These are phyloP conservation scores for Rhopalosiphum padi DNA, from an alignment of 1,140 invertebrate species.

Conservation along the genomic window DNA sequence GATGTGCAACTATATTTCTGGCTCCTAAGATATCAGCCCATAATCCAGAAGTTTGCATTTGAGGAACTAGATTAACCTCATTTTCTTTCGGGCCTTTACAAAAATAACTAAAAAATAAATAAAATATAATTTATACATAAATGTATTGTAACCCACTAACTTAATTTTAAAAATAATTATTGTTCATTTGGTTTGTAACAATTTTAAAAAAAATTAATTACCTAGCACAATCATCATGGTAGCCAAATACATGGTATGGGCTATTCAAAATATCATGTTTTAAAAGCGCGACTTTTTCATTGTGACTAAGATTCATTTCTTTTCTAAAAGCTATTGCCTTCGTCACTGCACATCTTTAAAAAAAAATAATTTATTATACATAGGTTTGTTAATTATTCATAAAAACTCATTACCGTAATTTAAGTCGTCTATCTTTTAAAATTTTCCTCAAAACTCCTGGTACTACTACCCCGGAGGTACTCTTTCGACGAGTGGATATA, in stretches of 20 bases:
- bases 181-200: not conserved
- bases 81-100: too few species aligned
- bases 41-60: too few species aligned
- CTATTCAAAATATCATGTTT: constrained; percentile 13
- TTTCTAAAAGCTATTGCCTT: not conserved
- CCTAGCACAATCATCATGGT: not conserved
- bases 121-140: not conserved
- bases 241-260: not conserved
- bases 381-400: not conserved
- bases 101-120: too few species aligned
- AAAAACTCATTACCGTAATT: not conserved
- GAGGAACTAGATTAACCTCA: too few species aligned
- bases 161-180: not conserved
- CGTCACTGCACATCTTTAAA: not conserved
- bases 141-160: not conserved
- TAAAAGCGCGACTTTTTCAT: constrained; percentile 1
- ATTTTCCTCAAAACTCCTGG: not conserved
- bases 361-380: too few species aligned
- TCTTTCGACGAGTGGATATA: not conserved
- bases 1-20: too few species aligned
- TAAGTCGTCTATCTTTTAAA: not conserved
- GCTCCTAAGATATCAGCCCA: too few species aligned
- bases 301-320: not conserved
- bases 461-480: not conserved
- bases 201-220: not conserved